Percentiles rank a stretch among this genome's conserved stretches.
Conservation (phyloP, 2,113 vertebrate genomes). For the Nothobranchius furzeri region DNA sequence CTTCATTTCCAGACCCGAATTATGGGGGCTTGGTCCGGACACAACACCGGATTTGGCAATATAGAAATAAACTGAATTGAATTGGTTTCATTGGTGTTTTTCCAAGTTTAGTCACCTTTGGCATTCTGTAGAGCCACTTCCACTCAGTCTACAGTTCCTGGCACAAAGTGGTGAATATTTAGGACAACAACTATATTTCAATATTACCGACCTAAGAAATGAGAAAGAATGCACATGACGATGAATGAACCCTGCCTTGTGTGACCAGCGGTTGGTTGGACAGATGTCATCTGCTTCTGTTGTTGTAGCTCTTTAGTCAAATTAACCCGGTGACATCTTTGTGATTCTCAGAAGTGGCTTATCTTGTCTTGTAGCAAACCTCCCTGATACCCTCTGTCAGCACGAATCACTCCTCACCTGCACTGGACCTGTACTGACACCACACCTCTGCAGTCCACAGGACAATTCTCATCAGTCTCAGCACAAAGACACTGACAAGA, state of each 20-base stretch:
- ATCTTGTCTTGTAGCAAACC: slow-evolving; percentile 23
- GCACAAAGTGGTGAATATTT: too few species aligned
- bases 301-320: slow-evolving; percentile 39
- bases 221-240: too few species aligned
- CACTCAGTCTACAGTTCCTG: too few species aligned
- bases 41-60: too few species aligned
- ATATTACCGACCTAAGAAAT: too few species aligned
- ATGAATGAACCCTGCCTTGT: background rate
- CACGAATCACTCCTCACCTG: slow-evolving; percentile 38
- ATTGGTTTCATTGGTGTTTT: too few species aligned
- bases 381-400: slow-evolving; percentile 36
- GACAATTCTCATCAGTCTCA: slow-evolving; percentile 31
- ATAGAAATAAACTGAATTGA: too few species aligned
- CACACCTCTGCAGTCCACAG: slow-evolving; percentile 23
- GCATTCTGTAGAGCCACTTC: too few species aligned
- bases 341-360: slow-evolving; percentile 23
- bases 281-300: slow-evolving; percentile 24
- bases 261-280: background rate
- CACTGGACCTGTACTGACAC: slow-evolving; percentile 32
- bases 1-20: too few species aligned
- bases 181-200: too few species aligned
- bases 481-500: slow-evolving; percentile 26
- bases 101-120: too few species aligned
- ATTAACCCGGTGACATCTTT: slow-evolving; percentile 35
- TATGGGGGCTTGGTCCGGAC: too few species aligned